phyloP scores from a whole-genome alignment of 2,113 vertebrate genomes.

The Galemys pyrenaicus region DNA sequence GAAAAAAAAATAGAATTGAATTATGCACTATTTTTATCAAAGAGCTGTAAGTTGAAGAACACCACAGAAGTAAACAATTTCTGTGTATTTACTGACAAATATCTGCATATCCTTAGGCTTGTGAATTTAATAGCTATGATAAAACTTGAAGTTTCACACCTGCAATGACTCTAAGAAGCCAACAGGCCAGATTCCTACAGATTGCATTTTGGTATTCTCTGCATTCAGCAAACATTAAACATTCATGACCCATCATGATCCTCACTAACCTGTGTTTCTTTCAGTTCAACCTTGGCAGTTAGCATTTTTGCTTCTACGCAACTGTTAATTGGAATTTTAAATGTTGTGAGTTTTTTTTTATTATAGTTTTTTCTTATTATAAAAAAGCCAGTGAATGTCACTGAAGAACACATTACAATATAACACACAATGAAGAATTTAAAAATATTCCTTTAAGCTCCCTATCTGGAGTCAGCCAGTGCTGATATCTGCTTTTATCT shows the following conservation, averaged over 20 bases:
- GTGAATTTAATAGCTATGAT: background rate
- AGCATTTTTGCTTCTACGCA: conserved; percentile 16
- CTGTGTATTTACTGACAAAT: background rate
- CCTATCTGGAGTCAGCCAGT: background rate
- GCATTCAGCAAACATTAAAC: conserved; percentile 29
- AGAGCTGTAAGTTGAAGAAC: background rate
- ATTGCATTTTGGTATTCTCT: background rate
- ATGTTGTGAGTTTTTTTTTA: conserved; percentile 36
- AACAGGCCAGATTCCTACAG: background rate
- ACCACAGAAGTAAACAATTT: background rate
- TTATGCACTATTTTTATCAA: background rate
- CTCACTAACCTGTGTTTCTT: conserved; percentile 49
- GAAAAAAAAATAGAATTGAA: background rate
- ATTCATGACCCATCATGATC: background rate
- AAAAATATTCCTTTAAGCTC: background rate
- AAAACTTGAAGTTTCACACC: background rate
- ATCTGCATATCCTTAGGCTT: background rate
- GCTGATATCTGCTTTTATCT: background rate
- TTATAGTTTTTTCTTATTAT: background rate
- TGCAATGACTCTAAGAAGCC: background rate
- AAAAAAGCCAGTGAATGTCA: background rate
- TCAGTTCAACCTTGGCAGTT: background rate
- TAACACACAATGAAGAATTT: background rate
- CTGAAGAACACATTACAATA: background rate
- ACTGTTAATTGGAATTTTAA: conserved; percentile 64